Percentiles rank a stretch among this genome's conserved stretches.
phyloP scores from a whole-genome alignment of 2,113 vertebrate species.

The Uria aalge region DNA sequence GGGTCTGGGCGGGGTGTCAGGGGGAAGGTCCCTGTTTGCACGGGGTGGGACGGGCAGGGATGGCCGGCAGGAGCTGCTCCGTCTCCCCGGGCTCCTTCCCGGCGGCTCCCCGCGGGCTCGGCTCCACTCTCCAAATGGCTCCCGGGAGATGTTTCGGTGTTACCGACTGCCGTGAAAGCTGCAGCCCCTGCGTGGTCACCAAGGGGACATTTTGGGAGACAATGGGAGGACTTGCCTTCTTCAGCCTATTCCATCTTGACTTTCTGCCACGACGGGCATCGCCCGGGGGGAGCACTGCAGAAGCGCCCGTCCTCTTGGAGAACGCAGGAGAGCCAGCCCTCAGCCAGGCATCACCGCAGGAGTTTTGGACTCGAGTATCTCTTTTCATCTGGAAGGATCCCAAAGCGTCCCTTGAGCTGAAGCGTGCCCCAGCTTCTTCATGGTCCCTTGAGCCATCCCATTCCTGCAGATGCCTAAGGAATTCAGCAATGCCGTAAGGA shows the following conservation, averaged over 20 bases:
- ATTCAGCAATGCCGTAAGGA: background rate
- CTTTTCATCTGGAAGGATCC: background rate
- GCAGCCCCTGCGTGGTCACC: background rate
- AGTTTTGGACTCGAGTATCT: background rate
- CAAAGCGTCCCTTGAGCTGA: background rate
- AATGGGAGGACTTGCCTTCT: background rate
- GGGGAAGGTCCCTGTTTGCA: background rate
- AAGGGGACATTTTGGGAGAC: background rate
- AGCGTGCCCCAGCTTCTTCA: background rate
- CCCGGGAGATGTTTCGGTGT: background rate
- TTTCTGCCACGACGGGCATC: background rate
- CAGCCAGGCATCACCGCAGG: background rate
- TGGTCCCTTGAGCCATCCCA: background rate
- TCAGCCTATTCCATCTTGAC: background rate
- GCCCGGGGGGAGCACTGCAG: fast-evolving
- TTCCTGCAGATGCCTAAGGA: background rate
- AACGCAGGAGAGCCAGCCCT: background rate
- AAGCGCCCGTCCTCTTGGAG: background rate
- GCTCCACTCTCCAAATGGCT: background rate
- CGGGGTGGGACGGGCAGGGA: background rate
- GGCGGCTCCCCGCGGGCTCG: fast-evolving
- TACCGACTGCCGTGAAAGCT: background rate
- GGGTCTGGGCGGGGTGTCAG: background rate
- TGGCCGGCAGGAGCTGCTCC: background rate
- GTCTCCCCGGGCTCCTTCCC: background rate